Evolutionary conservation across 2,797 vertebrate genomes (phyloP), one percentile per base, ranked within the genome.

Genomic region (Hoplostethus mediterraneus): DNA sequence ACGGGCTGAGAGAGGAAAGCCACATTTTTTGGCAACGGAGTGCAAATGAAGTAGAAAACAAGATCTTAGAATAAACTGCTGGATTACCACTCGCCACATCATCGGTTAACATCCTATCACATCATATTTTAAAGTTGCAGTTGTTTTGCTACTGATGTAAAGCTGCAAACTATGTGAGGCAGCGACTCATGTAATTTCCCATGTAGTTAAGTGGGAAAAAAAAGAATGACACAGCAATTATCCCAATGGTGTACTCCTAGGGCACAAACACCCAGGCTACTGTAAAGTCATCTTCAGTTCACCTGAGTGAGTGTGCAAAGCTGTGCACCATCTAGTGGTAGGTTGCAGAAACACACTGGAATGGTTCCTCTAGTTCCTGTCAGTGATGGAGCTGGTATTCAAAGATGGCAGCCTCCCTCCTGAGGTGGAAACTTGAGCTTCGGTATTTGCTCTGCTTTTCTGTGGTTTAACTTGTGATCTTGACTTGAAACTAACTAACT

Each of bases 351-450:
- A 2, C 58, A 49, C 33, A 13, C 4, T 11, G 7, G 6, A 42
- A 42, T 42, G 7, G 53, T 8, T 33, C 33, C 4, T 49, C 14
- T 25, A 1, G 12, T 53, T 53, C 10, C 28, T 30, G 25, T 30
- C 25, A 5, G 53, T 31, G 25, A 55, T 55, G 8, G 53, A 31
- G 17, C 96, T 96, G 1, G 93, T 92, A 31, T 96, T 95, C 89
- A 64, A 96, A 87, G 45, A 96, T 92, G 63, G 95, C 96, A 28
- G 44, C 21, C 21, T 21, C 21, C 52, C 49, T 52, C 21, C 7
- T 44, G 12, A 33, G 33, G 33, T 33, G 33, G 6, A 33, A 4
- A 44, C 21, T 21, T 21, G 21, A 21, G 21, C 21, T 21, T 21
- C 21, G 21, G 21, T 21, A 21, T 21, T 21, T 21, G 21, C 21